phyloP scores from a whole-genome alignment of 2,113 vertebrate species.

The Ellobius talpinus region DNA sequence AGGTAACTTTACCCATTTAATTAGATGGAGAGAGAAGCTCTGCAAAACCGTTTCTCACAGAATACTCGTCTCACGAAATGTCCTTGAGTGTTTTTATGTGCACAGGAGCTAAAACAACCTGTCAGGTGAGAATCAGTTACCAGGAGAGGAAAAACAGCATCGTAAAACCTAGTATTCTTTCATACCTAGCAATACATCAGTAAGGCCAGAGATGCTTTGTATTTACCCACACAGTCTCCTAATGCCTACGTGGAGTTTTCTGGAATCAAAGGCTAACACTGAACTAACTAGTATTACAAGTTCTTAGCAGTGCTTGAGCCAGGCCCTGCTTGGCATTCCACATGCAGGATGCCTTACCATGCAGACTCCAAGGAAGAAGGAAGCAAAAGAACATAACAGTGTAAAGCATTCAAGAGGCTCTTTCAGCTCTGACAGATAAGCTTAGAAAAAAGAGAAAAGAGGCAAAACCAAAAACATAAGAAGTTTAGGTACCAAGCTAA shows the following conservation, averaged over 20 bases:
- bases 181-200: background rate
- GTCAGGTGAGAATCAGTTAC: background rate
- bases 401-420: background rate
- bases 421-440: background rate
- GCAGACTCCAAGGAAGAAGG: background rate
- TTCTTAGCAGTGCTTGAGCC: background rate
- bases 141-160: background rate
- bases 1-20: constrained; percentile 57
- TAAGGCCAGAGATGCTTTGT: background rate
- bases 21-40: background rate
- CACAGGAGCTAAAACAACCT: background rate
- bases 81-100: background rate
- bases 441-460: background rate
- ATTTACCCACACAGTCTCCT: background rate
- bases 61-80: background rate
- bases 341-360: background rate
- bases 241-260: background rate
- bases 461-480: background rate
- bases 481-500: background rate
- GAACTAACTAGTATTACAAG: background rate
- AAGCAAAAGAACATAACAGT: background rate
- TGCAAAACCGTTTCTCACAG: constrained; percentile 42
- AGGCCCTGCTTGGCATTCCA: background rate
- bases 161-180: background rate
- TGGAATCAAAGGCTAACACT: background rate